Evolutionary conservation across 2,797 vertebrate species (phyloP).

Genomic region (Karalla daura): DNA sequence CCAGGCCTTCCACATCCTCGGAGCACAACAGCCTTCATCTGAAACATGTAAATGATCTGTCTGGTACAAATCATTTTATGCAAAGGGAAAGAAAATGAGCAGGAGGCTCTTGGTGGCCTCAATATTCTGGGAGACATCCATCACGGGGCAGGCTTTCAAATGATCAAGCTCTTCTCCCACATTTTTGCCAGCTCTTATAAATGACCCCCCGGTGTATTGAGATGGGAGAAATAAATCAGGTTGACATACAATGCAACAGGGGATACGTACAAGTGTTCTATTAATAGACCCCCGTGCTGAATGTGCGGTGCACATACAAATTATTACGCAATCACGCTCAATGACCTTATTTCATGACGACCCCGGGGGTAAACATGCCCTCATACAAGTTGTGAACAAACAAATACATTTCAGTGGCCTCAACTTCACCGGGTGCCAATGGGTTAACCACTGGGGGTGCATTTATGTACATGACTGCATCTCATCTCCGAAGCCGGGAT

Average conservation of each 20-base stretch:
- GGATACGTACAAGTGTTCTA: slow-evolving; percentile 52
- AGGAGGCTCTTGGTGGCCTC: slow-evolving; percentile 23
- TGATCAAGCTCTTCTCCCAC: slow-evolving; percentile 44
- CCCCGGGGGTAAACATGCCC: slow-evolving; percentile 58
- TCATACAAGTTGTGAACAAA: slow-evolving; percentile 65
- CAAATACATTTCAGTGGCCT: slow-evolving; percentile 41
- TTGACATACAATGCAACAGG: slow-evolving; percentile 60
- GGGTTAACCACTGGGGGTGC: slow-evolving; percentile 33
- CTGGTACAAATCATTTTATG: slow-evolving; percentile 11
- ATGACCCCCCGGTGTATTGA: slow-evolving; percentile 67
- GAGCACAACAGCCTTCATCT: background rate
- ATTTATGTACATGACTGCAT: slow-evolving; percentile 29
- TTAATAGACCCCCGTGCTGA: slow-evolving; percentile 49
- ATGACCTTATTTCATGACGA: slow-evolving; percentile 67
- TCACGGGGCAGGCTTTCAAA: slow-evolving; percentile 51
- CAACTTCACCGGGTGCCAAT: slow-evolving; percentile 8
- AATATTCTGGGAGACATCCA: slow-evolving; percentile 64
- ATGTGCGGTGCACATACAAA: slow-evolving; percentile 39
- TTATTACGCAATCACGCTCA: slow-evolving; percentile 67
- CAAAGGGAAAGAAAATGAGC: slow-evolving; percentile 24
- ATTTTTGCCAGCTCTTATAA: slow-evolving; percentile 65
- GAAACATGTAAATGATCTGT: slow-evolving; percentile 23
- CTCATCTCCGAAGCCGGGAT: slow-evolving; percentile 31
- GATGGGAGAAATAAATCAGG: slow-evolving; percentile 73
- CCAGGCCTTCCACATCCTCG: background rate